Evolutionary conservation across 2,888 invertebrate species (phyloP).

Genomic region (Gibbula magus): DNA sequence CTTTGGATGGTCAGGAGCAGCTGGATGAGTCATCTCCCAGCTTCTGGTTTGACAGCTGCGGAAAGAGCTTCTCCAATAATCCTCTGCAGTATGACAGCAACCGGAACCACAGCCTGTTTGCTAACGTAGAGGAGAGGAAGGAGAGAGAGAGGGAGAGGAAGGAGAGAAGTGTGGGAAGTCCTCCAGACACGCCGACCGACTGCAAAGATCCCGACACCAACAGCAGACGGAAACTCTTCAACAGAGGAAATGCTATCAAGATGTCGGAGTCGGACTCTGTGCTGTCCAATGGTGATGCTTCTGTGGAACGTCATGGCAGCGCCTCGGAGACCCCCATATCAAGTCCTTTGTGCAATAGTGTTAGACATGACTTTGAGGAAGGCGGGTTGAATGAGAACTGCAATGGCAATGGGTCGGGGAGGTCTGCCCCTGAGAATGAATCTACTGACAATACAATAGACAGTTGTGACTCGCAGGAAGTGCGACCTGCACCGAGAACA

Average conservation of each 20-base stretch:
- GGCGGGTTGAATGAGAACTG: not conserved
- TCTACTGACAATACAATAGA: not conserved
- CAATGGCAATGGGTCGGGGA: not conserved
- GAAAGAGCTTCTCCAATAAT: conserved; percentile 24
- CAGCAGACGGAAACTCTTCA: not conserved
- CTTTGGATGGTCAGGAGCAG: too few relatives aligned
- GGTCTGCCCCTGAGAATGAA: not conserved
- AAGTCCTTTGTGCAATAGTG: not conserved
- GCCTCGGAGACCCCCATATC: not conserved
- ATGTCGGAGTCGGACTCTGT: not conserved
- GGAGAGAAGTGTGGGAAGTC: not conserved
- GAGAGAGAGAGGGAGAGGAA: not conserved
- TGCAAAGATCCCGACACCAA: not conserved
- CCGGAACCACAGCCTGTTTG: conserved; percentile 4
- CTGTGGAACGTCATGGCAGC: not conserved
- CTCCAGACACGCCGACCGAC: not conserved
- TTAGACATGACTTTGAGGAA: not conserved
- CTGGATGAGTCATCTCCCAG: not conserved
- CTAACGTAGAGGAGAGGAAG: not conserved
- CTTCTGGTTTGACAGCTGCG: conserved; percentile 31
- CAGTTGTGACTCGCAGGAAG: not conserved
- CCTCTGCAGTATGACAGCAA: not conserved
- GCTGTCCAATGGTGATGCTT: conserved; percentile 14
- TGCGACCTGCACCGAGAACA: not conserved
- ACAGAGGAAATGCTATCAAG: not conserved